Conservation (phyloP, 2,113 vertebrate genomes). For the Phyllopteryx taeniolatus region DNA sequence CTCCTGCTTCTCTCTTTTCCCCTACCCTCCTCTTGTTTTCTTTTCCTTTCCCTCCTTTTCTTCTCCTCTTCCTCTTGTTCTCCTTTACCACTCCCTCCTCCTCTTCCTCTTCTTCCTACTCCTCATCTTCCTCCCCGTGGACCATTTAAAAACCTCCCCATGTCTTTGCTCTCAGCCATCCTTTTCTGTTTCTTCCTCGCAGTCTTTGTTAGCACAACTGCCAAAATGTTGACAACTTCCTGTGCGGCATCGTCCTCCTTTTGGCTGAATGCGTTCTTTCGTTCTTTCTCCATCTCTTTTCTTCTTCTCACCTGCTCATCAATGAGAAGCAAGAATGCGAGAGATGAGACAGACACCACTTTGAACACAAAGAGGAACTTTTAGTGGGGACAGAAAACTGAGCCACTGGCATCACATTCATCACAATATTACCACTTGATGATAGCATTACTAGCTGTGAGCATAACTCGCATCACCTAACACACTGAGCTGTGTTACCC, state of each 20-base stretch:
- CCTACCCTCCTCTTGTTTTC: too few relatives aligned
- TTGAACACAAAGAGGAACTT: not conserved
- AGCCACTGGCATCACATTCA: not conserved
- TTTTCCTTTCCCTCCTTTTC: too few relatives aligned
- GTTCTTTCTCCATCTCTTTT: not conserved
- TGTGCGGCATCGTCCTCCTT: not conserved
- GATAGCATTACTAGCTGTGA: not conserved
- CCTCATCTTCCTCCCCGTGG: slow-evolving; percentile 54
- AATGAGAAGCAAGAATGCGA: not conserved
- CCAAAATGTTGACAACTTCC: not conserved
- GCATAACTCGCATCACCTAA: not conserved
- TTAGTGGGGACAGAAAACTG: not conserved
- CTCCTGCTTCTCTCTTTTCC: too few relatives aligned
- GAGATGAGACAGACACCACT: not conserved
- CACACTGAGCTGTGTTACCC: not conserved
- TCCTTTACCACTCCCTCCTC: not conserved
- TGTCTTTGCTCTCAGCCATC: too few relatives aligned
- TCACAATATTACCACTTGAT: not conserved
- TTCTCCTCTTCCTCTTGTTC: too few relatives aligned
- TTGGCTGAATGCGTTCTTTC: not conserved
- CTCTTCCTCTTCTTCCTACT: not conserved
- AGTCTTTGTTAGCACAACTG: not conserved
- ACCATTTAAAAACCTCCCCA: slow-evolving; percentile 62
- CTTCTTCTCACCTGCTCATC: not conserved
- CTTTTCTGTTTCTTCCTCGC: not conserved